Percentiles rank a stretch among this genome's conserved stretches.
phyloP scores from a whole-genome alignment of 2,797 vertebrate species.

The Chaunax sp. region DNA sequence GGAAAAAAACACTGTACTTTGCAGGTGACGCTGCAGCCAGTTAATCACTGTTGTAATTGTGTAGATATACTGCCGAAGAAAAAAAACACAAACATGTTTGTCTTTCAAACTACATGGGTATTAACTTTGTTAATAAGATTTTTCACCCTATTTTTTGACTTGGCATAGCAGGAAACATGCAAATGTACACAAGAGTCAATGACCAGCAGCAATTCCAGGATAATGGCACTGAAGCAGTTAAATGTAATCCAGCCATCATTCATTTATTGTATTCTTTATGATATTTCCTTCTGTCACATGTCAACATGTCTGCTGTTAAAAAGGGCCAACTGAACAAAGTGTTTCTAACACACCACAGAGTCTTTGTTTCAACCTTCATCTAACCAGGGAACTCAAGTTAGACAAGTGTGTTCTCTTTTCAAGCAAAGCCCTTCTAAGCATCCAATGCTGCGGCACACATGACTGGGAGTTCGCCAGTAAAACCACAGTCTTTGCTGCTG shows the following conservation, averaged over 20 bases:
- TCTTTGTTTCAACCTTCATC: conserved; percentile 47
- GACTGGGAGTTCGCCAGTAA: conserved; percentile 47
- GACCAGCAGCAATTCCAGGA: background rate
- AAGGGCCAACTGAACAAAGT: background rate
- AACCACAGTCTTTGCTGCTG: conserved; percentile 44
- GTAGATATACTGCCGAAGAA: no score
- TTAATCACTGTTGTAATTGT: no score
- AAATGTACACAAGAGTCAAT: background rate
- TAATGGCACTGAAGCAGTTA: conserved; percentile 4
- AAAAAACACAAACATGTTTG: no score
- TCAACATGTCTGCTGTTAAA: conserved; percentile 4
- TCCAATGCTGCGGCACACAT: conserved; percentile 27
- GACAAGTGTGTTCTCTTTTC: conserved; percentile 11
- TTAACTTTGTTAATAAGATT: background rate
- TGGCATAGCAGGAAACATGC: background rate
- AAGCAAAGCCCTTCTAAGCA: conserved; percentile 26
- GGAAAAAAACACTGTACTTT: no score
- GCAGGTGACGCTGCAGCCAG: no score
- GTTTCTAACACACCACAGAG: background rate
- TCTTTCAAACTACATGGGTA: background rate
- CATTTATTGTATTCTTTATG: background rate
- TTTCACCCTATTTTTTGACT: background rate
- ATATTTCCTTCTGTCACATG: background rate
- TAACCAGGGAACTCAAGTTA: conserved; percentile 10
- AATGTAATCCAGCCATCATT: background rate